Evolutionary conservation across 2,113 vertebrate genomes (phyloP).

Genomic region (Leucopsar rothschildi): DNA sequence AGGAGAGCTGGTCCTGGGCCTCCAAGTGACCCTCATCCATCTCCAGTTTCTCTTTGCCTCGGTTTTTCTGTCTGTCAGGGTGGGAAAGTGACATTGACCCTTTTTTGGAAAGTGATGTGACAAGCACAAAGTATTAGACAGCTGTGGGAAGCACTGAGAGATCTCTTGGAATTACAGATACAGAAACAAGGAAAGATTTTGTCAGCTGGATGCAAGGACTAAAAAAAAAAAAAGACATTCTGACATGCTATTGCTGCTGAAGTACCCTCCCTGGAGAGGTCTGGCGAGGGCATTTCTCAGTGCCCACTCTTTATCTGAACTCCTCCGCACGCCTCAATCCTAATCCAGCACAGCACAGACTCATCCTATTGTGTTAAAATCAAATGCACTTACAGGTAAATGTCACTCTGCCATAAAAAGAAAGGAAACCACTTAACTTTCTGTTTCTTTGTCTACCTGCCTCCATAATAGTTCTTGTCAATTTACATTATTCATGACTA

Average conservation of each 20-base stretch:
- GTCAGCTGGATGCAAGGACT: constrained; percentile 46
- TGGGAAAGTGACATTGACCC: constrained; percentile 26
- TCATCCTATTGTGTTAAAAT: constrained; percentile 63
- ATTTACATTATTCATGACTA: constrained; percentile 67
- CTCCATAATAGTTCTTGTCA: constrained; percentile 59
- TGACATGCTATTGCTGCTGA: constrained; percentile 55
- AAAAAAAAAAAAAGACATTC: background rate
- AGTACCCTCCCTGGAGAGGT: constrained; percentile 49
- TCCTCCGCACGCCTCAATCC: constrained; percentile 54
- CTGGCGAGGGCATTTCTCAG: constrained; percentile 51
- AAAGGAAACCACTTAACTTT: constrained; percentile 63
- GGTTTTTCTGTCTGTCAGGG: background rate
- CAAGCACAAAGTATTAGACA: constrained; percentile 53
- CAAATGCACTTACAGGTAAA: constrained; percentile 61
- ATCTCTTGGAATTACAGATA: constrained; percentile 56
- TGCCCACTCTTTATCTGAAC: constrained; percentile 66
- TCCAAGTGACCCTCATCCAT: background rate
- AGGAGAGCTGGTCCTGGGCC: background rate
- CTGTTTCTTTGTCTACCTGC: constrained; percentile 50
- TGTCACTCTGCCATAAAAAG: constrained; percentile 56
- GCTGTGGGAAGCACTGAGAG: constrained; percentile 51
- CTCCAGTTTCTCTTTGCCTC: background rate
- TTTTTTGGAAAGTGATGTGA: constrained; percentile 40
- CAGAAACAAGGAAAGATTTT: constrained; percentile 52
- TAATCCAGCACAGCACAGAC: constrained; percentile 56